Conservation (phyloP, 2,888 invertebrate species). For the Dorcus parallelipipedus region DNA sequence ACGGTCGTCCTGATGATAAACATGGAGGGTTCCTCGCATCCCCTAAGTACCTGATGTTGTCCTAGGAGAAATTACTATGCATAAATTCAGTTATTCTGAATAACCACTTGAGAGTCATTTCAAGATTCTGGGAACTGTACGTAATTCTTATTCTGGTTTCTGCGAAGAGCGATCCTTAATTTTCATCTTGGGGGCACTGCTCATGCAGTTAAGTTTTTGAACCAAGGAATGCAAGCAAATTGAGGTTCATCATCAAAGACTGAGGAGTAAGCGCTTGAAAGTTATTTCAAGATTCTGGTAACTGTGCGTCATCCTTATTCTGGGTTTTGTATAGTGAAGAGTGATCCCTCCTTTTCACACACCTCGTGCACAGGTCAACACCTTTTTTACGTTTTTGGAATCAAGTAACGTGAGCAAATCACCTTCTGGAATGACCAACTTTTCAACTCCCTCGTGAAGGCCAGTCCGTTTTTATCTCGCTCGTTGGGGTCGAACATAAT, state of each 20-base stretch:
- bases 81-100: conserved; percentile 43
- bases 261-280: conserved; percentile 37
- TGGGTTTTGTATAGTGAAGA: conserved; percentile 42
- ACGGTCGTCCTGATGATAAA: conserved; percentile 35
- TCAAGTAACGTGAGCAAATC: conserved; percentile 47
- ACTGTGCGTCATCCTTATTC: conserved; percentile 32
- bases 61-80: conserved; percentile 37
- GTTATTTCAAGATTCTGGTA: conserved; percentile 42
- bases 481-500: conserved; percentile 50
- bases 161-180: too few relatives aligned
- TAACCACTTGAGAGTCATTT: not conserved
- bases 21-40: conserved; percentile 19
- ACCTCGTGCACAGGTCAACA: conserved; percentile 40
- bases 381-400: conserved; percentile 41
- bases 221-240: too few relatives aligned
- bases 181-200: too few relatives aligned
- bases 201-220: too few relatives aligned
- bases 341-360: conserved; percentile 35
- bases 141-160: too few relatives aligned
- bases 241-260: too few relatives aligned
- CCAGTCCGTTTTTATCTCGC: conserved; percentile 39
- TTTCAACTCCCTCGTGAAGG: conserved; percentile 23
- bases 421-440: conserved; percentile 30
- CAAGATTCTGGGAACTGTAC: not conserved
- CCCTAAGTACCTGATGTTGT: conserved; percentile 30